These are phyloP conservation scores for Poliocrania exsul DNA, from an alignment of 2,797 vertebrate genomes.

Conservation along the genomic window DNA sequence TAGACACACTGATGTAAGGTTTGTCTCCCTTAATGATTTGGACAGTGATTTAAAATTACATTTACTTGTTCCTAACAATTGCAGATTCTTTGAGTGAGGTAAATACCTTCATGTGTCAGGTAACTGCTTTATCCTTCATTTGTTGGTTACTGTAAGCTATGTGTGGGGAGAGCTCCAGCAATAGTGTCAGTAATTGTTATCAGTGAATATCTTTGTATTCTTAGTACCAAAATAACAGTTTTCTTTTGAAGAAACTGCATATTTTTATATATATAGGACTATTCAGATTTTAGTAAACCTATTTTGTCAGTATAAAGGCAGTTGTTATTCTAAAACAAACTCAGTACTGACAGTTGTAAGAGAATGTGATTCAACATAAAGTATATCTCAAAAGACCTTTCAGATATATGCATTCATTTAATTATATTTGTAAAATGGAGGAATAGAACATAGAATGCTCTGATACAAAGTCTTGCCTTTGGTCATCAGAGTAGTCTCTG, in stretches of 20 bases:
- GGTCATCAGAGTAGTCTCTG: neutral
- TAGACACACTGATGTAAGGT: neutral
- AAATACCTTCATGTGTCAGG: neutral
- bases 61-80: neutral
- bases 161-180: neutral
- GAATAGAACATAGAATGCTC: neutral
- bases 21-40: neutral
- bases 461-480: neutral
- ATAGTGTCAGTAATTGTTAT: neutral
- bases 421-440: neutral
- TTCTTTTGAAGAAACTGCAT: neutral
- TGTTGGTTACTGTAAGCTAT: neutral
- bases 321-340: neutral
- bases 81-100: neutral
- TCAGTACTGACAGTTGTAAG: neutral
- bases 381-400: neutral
- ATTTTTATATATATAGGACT: neutral
- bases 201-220: neutral
- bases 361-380: neutral
- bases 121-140: neutral
- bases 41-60: neutral
- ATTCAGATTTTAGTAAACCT: neutral
- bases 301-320: neutral
- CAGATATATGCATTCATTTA: neutral
- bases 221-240: neutral